Evolutionary conservation across 2,888 invertebrate genomes (phyloP).

Genomic region (Tipula lateralis): DNA sequence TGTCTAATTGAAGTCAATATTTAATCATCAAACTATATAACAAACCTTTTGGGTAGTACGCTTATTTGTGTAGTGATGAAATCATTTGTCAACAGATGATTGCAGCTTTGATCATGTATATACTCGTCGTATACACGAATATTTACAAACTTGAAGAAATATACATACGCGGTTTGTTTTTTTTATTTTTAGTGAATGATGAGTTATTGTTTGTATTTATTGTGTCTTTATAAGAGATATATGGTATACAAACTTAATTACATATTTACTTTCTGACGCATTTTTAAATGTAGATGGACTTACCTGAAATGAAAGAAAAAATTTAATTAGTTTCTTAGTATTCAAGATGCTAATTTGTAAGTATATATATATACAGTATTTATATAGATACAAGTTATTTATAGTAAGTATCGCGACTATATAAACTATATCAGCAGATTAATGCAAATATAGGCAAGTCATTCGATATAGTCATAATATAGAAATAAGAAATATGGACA

Average conservation of each 20-base stretch:
- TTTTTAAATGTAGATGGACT: background rate
- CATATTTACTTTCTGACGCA: background rate
- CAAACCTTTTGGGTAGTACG: background rate
- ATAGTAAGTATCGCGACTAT: background rate
- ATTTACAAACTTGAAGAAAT: background rate
- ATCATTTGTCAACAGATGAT: background rate
- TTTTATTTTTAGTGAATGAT: background rate
- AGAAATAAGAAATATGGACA: no score
- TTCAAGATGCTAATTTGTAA: background rate
- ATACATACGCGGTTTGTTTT: background rate
- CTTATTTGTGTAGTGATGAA: background rate
- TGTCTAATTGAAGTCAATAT: background rate
- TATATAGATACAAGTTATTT: background rate
- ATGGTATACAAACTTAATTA: background rate
- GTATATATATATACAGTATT: background rate
- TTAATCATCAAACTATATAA: background rate
- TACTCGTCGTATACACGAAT: no score
- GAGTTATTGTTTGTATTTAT: background rate
- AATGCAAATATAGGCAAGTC: background rate
- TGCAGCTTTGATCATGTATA: background rate
- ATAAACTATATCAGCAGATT: background rate
- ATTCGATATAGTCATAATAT: no score
- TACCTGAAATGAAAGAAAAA: background rate
- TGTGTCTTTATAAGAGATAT: background rate
- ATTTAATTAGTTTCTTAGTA: background rate